Percentiles rank a stretch among this genome's conserved stretches.
These are phyloP conservation scores for Branchinecta lynchi DNA, from an alignment of 1,140 invertebrate genomes.

Conservation along the genomic window DNA sequence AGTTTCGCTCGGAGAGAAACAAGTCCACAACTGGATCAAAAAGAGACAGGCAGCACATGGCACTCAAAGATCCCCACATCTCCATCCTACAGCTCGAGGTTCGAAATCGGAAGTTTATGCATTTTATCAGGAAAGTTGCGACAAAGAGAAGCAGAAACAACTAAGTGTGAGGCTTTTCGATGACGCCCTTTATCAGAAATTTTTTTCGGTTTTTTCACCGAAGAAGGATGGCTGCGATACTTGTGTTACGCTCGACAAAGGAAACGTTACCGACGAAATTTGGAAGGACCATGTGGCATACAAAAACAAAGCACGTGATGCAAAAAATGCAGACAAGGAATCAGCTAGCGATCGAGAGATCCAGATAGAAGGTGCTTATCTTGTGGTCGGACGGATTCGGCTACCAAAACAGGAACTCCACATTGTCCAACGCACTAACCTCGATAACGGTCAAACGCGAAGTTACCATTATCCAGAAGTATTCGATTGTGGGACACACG, in stretches of 20 bases:
- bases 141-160: slow-evolving; percentile 2
- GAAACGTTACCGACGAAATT: neutral
- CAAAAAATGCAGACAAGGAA: neutral
- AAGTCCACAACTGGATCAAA: slow-evolving; percentile 6
- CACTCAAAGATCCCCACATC: slow-evolving; percentile 8
- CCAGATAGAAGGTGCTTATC: slow-evolving; percentile 1
- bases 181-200: slow-evolving; percentile 5
- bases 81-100: neutral
- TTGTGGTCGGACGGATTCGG: slow-evolving; percentile 8
- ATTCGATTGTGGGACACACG: slow-evolving; percentile 11
- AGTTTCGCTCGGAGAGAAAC: neutral
- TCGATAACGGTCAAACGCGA: slow-evolving; percentile 3
- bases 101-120: slow-evolving; percentile 6
- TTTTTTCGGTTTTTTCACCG: neutral
- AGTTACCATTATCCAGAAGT: slow-evolving; percentile 13
- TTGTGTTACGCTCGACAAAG: neutral
- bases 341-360: neutral
- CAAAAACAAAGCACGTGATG: slow-evolving; percentile 5
- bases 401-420: slow-evolving; percentile 15
- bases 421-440: slow-evolving; percentile 1
- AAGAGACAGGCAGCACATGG: slow-evolving; percentile 8
- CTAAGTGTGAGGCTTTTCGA: slow-evolving; percentile 5
- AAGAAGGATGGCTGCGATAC: slow-evolving; percentile 5
- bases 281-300: neutral
- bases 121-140: neutral